phyloP scores from a whole-genome alignment of 2,888 invertebrate genomes.

The Apodemia mormo region DNA sequence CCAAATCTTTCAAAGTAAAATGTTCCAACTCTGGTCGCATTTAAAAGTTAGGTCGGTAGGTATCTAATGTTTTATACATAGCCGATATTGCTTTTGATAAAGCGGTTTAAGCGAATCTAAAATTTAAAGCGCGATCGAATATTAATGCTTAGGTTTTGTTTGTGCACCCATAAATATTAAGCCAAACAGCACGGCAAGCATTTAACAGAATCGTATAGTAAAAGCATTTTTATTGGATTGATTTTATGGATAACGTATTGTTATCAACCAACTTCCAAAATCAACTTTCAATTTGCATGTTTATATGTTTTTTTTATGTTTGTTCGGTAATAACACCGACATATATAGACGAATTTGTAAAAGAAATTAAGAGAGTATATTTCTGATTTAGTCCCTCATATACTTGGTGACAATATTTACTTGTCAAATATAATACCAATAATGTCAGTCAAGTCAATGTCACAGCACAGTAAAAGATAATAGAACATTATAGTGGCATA shows the following conservation, averaged over 20 bases:
- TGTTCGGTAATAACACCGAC: too few species aligned
- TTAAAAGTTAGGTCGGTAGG: conserved; percentile 66
- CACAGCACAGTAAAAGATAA: too few species aligned
- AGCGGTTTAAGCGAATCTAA: conserved; percentile 77
- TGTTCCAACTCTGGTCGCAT: conserved; percentile 59
- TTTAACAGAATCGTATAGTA: conserved; percentile 1
- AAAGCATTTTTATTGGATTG: background rate
- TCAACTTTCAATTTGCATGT: too few species aligned
- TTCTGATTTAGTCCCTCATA: too few species aligned
- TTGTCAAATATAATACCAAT: too few species aligned
- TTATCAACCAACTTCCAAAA: too few species aligned
- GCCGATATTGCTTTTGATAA: conserved; percentile 79
- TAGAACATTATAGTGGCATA: too few species aligned
- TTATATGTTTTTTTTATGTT: too few species aligned
- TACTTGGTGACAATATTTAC: too few species aligned
- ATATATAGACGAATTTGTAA: too few species aligned
- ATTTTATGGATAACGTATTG: background rate
- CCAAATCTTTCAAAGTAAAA: conserved; percentile 55
- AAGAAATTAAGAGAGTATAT: too few species aligned
- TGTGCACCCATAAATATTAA: conserved; percentile 73
- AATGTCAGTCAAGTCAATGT: too few species aligned
- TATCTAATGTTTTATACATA: conserved; percentile 77
- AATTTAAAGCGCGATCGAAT: conserved; percentile 78
- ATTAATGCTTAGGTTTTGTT: conserved; percentile 75
- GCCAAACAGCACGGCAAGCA: conserved; percentile 58